Evolutionary conservation across 2,797 vertebrate species (phyloP), one percentile per base, ranked within the genome.

Genomic region (Hoplostethus atlanticus): DNA sequence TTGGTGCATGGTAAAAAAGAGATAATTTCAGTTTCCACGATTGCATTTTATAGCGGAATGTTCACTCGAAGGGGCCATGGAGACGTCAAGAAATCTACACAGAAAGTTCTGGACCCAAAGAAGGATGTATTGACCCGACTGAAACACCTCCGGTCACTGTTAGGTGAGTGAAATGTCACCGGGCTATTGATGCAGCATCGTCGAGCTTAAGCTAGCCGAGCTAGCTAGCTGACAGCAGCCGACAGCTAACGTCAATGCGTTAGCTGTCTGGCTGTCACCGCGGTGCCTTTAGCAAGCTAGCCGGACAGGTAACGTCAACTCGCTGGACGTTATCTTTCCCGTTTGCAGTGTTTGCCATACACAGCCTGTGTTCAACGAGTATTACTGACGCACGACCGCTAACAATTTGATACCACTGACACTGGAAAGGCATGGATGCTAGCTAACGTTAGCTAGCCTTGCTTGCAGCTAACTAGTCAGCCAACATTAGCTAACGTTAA

Each of bases 61-160:
- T 99, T 99, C 94, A 98, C 98, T 90, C 96, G 97, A 90, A 95
- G 96, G 92, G 94, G 95, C 78, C 96, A 99, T 94, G 98, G 97
- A 84, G 98, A 99, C 86, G 97, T 98, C 95, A 98, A 96, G 96
- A 99, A 99, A 96, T 99, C 98, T 93, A 96, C 96, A 91, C 98
- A 99, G 96, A 99, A 99, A 95, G 97, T 97, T 96, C 95, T 99
- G 96, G 98, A 99, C 95, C 96, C 97, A 89, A 98, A 97, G 95
- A 98, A 98, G 95, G 98, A 99, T 90, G 96, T 97, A 4, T 91
- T 97, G 79, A 98, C 98, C 77, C 97, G 98, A 46, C 93, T 98
- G 81, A 99, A 97, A 91, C 97, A 99, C 95, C 97, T 99, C 80
- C 95, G 97, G 53, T 95, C 97, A 15, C 93, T 99, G 89, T 91